Percentiles rank a stretch among this genome's conserved stretches.
These are phyloP conservation scores for Acromyrmex charruanus DNA, from an alignment of 1,140 invertebrate species.

Conservation along the genomic window DNA sequence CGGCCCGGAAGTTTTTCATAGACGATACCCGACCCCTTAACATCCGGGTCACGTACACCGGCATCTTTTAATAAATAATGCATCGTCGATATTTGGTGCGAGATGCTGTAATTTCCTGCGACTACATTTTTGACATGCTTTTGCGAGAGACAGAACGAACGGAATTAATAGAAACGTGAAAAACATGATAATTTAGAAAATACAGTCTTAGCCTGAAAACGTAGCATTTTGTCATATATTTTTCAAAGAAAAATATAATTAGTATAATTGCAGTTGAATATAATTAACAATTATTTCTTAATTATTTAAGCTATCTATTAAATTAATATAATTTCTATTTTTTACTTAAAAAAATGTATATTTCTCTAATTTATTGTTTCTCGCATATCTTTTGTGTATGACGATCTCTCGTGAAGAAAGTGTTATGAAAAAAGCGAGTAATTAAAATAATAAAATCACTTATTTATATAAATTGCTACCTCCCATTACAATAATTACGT, in stretches of 20 bases:
- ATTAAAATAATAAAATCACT: background rate
- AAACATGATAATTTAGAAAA: background rate
- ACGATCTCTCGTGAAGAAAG: background rate
- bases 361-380: background rate
- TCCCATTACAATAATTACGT: background rate
- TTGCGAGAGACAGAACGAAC: background rate
- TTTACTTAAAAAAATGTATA: background rate
- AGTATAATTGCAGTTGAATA: background rate
- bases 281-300: background rate
- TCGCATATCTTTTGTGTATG: background rate
- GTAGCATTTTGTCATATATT: background rate
- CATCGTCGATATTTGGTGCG: conserved; percentile 44
- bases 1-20: conserved; percentile 51
- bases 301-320: background rate
- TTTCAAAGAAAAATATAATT: background rate
- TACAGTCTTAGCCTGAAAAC: background rate
- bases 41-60: conserved; percentile 36
- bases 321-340: background rate
- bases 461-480: background rate
- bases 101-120: conserved; percentile 40
- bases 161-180: conserved; percentile 32
- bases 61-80: conserved; percentile 54
- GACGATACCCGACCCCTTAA: conserved; percentile 28
- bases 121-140: conserved; percentile 37
- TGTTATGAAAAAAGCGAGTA: background rate